A percentile compares a stretch with the other conserved stretches of the same genome.
phyloP scores from a whole-genome alignment of 2,797 vertebrate genomes.

The Propithecus deckenii region DNA sequence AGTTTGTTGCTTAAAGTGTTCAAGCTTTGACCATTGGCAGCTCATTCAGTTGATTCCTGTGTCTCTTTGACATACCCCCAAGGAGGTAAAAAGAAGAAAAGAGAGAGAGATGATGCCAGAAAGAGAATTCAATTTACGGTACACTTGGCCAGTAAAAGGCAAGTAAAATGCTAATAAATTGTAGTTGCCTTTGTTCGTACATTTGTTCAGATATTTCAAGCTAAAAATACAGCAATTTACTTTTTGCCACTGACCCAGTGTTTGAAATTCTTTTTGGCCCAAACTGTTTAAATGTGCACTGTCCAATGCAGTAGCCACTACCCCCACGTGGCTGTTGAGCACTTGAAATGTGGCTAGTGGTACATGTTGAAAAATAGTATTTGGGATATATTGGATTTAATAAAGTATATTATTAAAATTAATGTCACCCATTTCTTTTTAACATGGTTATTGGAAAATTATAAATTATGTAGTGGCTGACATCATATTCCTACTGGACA shows the following conservation, averaged over 20 bases:
- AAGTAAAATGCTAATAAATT: neutral
- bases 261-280: neutral
- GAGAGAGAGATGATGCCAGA: neutral
- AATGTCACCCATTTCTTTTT: neutral
- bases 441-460: neutral
- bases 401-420: neutral
- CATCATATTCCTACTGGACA: neutral
- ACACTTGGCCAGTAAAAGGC: neutral
- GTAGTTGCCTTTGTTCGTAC: neutral
- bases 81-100: neutral
- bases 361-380: neutral
- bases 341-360: neutral
- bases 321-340: neutral
- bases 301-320: rapidly evolving
- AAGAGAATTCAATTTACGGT: neutral
- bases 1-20: neutral
- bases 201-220: neutral
- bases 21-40: neutral
- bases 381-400: neutral
- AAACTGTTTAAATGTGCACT: neutral
- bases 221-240: neutral
- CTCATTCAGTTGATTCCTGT: neutral
- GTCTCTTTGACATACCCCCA: neutral
- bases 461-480: neutral
- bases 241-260: neutral